Conservation (phyloP, 2,113 vertebrate species). For the Chroicocephalus ridibundus region DNA sequence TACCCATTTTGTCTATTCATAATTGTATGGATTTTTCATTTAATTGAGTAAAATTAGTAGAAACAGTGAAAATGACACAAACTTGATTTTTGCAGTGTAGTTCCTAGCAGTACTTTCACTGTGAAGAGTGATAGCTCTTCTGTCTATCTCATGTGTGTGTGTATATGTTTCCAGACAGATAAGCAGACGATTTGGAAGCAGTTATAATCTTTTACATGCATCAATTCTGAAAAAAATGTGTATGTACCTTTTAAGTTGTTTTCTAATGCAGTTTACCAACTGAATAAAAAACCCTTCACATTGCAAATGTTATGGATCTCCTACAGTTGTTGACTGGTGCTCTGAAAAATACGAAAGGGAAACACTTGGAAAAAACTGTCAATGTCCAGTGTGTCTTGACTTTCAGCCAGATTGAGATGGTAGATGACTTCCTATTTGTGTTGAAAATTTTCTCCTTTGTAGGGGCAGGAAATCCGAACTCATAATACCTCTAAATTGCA, state of each 20-base stretch:
- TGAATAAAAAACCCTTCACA: not conserved
- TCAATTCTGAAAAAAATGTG: not conserved
- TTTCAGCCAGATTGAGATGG: not conserved
- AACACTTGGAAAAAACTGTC: not conserved
- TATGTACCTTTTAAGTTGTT: not conserved
- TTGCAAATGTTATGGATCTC: not conserved
- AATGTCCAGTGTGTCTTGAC: not conserved
- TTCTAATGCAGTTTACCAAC: not conserved
- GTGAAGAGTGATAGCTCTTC: not conserved
- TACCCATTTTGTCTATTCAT: not conserved
- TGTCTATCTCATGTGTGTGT: not conserved
- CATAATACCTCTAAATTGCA: not conserved
- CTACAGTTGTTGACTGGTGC: not conserved
- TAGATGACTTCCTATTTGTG: not conserved
- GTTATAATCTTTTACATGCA: not conserved
- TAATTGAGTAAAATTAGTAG: not conserved
- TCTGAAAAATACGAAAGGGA: not conserved
- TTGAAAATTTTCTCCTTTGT: not conserved
- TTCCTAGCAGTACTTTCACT: not conserved
- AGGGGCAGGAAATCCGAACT: not conserved
- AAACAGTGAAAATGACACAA: not conserved
- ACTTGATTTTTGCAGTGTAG: not conserved
- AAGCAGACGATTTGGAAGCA: not conserved
- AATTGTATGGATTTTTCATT: not conserved
- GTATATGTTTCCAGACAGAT: not conserved